Conservation (phyloP, 2,797 vertebrate species). For the Scleropages formosus region DNA sequence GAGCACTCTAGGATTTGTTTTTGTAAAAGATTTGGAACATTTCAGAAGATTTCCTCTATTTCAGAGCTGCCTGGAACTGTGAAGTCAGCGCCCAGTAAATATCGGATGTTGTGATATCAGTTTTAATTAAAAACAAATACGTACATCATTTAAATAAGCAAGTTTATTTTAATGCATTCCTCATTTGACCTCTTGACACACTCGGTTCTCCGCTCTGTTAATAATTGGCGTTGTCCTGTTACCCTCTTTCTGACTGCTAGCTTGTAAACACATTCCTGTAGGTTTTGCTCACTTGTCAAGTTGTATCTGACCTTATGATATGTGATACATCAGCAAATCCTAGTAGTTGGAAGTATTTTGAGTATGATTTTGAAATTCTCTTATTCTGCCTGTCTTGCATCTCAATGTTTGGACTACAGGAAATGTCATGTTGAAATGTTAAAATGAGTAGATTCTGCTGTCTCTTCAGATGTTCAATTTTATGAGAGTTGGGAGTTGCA, state of each 20-base stretch:
- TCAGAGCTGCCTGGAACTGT: no score
- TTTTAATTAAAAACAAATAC: neutral
- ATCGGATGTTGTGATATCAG: no score
- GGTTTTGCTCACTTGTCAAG: slow-evolving; percentile 17
- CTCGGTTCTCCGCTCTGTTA: slow-evolving; percentile 20
- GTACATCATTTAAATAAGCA: slow-evolving; percentile 1
- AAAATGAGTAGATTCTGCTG: neutral
- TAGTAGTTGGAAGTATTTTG: neutral
- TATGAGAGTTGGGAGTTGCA: slow-evolving; percentile 1
- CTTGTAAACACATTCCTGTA: slow-evolving; percentile 18
- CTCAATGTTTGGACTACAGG: neutral
- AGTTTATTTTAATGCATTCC: neutral
- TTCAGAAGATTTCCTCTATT: no score
- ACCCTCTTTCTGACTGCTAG: slow-evolving; percentile 21
- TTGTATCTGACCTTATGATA: neutral
- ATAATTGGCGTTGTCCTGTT: slow-evolving; percentile 28
- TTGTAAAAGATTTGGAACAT: no score
- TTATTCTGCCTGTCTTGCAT: neutral
- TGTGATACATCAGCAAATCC: neutral
- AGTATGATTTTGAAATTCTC: neutral
- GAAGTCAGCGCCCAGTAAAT: no score
- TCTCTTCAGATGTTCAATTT: neutral
- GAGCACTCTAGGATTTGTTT: no score
- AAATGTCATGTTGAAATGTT: slow-evolving; percentile 14
- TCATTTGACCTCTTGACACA: slow-evolving; percentile 12